These are phyloP conservation scores for Drosophila setifemur DNA, from an alignment of 1,140 invertebrate genomes.

Conservation along the genomic window DNA sequence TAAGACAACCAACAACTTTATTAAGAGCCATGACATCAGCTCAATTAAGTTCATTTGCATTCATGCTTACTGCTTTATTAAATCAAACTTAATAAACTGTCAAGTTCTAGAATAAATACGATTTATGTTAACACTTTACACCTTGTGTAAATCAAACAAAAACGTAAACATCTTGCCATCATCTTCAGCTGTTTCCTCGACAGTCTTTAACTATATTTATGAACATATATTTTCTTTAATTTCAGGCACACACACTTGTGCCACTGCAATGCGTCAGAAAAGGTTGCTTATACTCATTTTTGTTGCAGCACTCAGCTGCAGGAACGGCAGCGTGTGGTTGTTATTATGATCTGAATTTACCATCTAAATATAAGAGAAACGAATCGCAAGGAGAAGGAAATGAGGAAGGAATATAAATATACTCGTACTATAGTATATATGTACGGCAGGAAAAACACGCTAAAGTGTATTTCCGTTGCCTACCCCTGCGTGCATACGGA, in stretches of 20 bases:
- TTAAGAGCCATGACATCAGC: too few relatives aligned
- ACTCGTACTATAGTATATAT: neutral
- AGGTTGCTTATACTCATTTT: conserved; percentile 40
- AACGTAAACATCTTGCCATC: neutral
- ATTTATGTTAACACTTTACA: too few relatives aligned
- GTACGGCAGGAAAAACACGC: neutral
- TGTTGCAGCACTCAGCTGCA: neutral
- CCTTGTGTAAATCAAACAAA: neutral
- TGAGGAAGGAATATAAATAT: neutral
- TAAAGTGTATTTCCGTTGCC: neutral
- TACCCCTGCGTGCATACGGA: neutral
- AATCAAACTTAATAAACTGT: too few relatives aligned
- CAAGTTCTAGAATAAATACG: too few relatives aligned
- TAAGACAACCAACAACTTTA: too few relatives aligned
- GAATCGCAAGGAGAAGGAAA: neutral
- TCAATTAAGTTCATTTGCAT: too few relatives aligned
- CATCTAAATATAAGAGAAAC: neutral
- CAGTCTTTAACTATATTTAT: neutral
- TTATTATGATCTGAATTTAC: neutral
- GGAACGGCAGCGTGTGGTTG: neutral
- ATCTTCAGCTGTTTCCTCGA: neutral
- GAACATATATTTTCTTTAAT: conserved; percentile 36
- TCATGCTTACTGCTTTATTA: too few relatives aligned
- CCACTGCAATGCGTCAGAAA: conserved; percentile 64
- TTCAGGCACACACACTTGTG: conserved; percentile 12